Percentiles rank a stretch among this genome's conserved stretches.
Conservation (phyloP, 2,888 invertebrate genomes). For the Drosophila pegasa region DNA sequence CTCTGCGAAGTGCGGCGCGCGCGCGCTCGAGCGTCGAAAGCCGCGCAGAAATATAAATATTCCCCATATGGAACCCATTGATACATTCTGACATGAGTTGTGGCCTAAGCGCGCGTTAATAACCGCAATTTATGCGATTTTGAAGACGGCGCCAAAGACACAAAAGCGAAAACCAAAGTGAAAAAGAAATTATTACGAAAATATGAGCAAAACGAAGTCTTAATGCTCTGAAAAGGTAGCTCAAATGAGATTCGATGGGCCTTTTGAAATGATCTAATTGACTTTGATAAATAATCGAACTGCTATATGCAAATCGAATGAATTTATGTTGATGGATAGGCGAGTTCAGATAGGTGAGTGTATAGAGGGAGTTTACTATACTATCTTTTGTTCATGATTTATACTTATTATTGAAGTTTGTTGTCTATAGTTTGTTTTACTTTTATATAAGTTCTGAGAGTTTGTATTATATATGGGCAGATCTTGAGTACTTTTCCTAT, state of each 20-base stretch:
- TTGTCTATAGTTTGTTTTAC: too few relatives aligned
- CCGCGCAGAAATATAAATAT: conserved; percentile 81
- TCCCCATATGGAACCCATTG: conserved; percentile 82
- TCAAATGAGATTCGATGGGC: too few relatives aligned
- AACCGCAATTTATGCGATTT: conserved; percentile 81
- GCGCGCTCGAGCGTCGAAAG: conserved; percentile 43
- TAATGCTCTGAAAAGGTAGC: conserved; percentile 3
- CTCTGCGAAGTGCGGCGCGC: not conserved
- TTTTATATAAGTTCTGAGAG: too few relatives aligned
- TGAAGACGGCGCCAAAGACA: conserved; percentile 65
- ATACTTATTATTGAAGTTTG: too few relatives aligned
- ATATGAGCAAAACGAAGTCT: conserved; percentile 1
- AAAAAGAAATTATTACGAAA: not conserved
- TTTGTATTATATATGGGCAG: too few relatives aligned
- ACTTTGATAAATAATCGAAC: not conserved
- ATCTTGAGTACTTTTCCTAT: not conserved
- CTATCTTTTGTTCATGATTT: not conserved
- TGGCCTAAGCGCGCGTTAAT: conserved; percentile 83
- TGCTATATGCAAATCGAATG: not conserved
- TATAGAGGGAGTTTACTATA: too few relatives aligned
- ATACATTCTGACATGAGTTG: conserved; percentile 84
- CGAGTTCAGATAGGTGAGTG: not conserved
- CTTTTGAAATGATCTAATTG: not conserved
- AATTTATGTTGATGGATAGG: not conserved
- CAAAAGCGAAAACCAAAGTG: conserved; percentile 1